A percentile compares a stretch with the other conserved stretches of the same genome.
phyloP scores from a whole-genome alignment of 2,797 vertebrate genomes.

The Urophycis tenuis region DNA sequence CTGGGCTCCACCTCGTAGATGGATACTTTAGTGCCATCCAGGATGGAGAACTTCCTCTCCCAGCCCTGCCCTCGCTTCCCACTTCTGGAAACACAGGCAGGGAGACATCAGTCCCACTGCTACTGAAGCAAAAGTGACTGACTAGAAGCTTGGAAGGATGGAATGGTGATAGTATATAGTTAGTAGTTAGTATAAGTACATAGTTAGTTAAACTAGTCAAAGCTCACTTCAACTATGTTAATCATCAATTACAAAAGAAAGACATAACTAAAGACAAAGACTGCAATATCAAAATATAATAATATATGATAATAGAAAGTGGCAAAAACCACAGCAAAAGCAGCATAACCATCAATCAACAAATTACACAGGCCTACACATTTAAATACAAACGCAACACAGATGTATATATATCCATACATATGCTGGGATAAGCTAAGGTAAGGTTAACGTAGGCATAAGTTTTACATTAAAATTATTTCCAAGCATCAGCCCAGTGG shows the following conservation, averaged over 20 bases:
- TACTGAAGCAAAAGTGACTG: neutral
- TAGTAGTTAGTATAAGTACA: neutral
- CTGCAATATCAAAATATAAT: neutral
- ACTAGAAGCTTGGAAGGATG: neutral
- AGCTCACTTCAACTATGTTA: neutral
- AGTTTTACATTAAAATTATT: neutral
- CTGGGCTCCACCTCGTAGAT: constrained; percentile 91
- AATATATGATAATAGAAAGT: neutral
- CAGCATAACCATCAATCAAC: neutral
- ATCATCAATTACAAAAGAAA: neutral
- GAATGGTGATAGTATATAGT: neutral
- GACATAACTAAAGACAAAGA: too few species aligned
- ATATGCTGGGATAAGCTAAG: too few species aligned
- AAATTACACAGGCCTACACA: neutral
- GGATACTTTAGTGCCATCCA: constrained; percentile 93
- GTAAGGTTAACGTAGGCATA: neutral
- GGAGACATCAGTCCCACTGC: neutral
- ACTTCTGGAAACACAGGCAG: constrained; percentile 71
- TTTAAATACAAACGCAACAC: neutral
- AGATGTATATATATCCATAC: too few species aligned
- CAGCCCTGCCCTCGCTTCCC: constrained; percentile 97
- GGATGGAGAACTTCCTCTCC: constrained; percentile 93
- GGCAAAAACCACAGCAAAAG: neutral
- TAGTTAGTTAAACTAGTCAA: neutral
- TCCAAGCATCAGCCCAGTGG: neutral